Evolutionary conservation across 2,797 vertebrate species (phyloP).

Genomic region (Chromobotia macracanthus): DNA sequence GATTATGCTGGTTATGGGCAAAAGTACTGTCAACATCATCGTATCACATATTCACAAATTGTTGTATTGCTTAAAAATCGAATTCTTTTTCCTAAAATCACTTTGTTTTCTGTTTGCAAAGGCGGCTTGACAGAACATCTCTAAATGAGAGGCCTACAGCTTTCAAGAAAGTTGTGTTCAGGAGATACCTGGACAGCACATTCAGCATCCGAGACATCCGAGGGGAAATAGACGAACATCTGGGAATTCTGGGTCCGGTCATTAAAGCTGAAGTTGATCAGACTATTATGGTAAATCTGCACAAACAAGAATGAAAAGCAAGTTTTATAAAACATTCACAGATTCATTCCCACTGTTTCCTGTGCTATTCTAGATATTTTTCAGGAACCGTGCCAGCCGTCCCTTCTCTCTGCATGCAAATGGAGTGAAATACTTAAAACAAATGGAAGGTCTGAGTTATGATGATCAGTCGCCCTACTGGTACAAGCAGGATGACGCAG

Average conservation of each 20-base stretch:
- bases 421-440: slow-evolving; percentile 89
- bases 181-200: slow-evolving; percentile 83
- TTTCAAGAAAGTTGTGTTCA: slow-evolving; percentile 89
- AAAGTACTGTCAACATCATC: slow-evolving; percentile 61
- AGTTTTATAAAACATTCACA: background rate
- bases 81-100: background rate
- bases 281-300: slow-evolving; percentile 81
- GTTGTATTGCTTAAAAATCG: background rate
- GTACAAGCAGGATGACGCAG: slow-evolving; percentile 84
- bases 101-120: slow-evolving; percentile 52
- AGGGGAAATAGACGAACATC: slow-evolving; percentile 88
- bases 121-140: slow-evolving; percentile 70
- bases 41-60: background rate
- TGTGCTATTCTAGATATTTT: slow-evolving; percentile 80
- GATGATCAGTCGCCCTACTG: slow-evolving; percentile 86
- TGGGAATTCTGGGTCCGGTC: slow-evolving; percentile 92
- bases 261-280: slow-evolving; percentile 92
- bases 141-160: slow-evolving; percentile 63
- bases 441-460: slow-evolving; percentile 90
- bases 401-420: slow-evolving; percentile 91
- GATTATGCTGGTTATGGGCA: slow-evolving; percentile 84
- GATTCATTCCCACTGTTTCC: slow-evolving; percentile 4
- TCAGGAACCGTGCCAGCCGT: slow-evolving; percentile 88
- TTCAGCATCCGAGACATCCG: slow-evolving; percentile 80
- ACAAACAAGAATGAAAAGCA: background rate